Evolutionary conservation across 2,888 invertebrate species (phyloP).

Genomic region (Drosophila heteroneura): DNA sequence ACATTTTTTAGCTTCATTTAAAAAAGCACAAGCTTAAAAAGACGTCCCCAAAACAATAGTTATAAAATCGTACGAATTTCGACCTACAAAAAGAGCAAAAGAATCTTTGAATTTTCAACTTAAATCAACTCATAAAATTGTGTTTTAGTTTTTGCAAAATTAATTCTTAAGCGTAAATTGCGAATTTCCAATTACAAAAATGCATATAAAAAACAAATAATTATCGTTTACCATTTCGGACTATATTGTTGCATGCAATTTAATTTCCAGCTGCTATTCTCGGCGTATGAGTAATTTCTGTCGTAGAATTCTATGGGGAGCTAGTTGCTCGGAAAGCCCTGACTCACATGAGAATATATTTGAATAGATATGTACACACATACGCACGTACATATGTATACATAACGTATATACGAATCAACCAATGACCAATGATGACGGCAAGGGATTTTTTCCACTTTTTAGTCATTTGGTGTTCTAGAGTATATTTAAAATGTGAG

Average conservation of each 20-base stretch:
- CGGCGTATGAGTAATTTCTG: conserved; percentile 34
- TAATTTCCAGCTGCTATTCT: conserved; percentile 20
- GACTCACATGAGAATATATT: conserved; percentile 18
- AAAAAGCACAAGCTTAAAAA: no score
- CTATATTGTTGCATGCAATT: conserved; percentile 1
- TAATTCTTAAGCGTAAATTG: neutral
- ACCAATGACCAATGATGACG: neutral
- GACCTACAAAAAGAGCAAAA: no score
- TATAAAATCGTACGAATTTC: no score
- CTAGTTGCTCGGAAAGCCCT: conserved; percentile 7
- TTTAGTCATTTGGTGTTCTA: neutral
- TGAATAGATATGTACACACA: neutral
- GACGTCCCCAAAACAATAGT: no score
- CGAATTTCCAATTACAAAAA: no score
- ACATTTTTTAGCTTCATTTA: neutral
- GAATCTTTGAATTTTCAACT: no score
- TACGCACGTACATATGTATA: neutral
- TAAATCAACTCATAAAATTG: no score
- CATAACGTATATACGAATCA: conserved; percentile 6
- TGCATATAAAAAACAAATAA: neutral
- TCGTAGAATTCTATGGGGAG: conserved; percentile 10
- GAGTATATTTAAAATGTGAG: neutral
- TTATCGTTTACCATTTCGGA: neutral
- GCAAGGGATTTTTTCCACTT: conserved; percentile 30
- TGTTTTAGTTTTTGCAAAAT: neutral